Evolutionary conservation across 2,888 invertebrate species (phyloP).

Genomic region (Lithophane leautieri): DNA sequence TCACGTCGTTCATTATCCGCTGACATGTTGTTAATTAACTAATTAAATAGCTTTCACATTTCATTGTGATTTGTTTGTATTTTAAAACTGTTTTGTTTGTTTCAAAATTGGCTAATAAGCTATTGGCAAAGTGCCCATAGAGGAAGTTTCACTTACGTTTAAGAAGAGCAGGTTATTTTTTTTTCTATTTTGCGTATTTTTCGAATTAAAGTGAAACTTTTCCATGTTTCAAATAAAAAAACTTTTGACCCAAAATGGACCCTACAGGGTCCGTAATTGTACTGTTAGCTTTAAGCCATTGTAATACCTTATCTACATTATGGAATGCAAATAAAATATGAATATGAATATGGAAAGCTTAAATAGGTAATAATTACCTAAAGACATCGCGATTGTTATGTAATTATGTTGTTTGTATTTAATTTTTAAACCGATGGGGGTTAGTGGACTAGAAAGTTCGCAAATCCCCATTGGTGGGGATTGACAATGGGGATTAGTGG

Average conservation of each 20-base stretch:
- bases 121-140: constrained; percentile 20
- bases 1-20: constrained; percentile 39
- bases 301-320: too few relatives aligned
- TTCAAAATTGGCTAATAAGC: not conserved
- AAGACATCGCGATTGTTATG: too few relatives aligned
- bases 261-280: too few relatives aligned
- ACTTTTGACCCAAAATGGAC: not conserved
- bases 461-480: too few relatives aligned
- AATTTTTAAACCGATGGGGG: too few relatives aligned
- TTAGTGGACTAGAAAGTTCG: too few relatives aligned
- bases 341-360: too few relatives aligned
- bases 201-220: not conserved
- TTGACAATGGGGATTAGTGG: too few relatives aligned
- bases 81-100: constrained; percentile 34
- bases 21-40: constrained; percentile 52
- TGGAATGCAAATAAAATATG: too few relatives aligned
- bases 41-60: constrained; percentile 58
- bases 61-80: constrained; percentile 50
- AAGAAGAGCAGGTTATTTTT: not conserved
- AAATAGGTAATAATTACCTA: too few relatives aligned
- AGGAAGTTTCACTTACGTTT: not conserved
- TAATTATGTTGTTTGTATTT: too few relatives aligned
- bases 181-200: not conserved
- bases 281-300: too few relatives aligned
- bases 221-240: not conserved